Conservation (phyloP, 2,797 vertebrate genomes). For the Gallinago solitaria region DNA sequence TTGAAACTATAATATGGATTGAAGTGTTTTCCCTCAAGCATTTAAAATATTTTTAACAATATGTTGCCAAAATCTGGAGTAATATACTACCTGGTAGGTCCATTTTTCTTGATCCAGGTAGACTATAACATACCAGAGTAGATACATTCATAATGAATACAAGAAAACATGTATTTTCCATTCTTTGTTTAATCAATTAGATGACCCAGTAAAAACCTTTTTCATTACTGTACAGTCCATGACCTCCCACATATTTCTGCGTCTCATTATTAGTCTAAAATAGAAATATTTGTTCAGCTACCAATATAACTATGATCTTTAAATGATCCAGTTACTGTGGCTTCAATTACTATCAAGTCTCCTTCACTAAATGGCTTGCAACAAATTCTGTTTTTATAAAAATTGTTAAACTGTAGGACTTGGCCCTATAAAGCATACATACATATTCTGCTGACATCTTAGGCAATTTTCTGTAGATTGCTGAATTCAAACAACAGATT, state of each 20-base stretch:
- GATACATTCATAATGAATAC: background rate
- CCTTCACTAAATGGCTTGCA: background rate
- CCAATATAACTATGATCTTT: background rate
- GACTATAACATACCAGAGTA: background rate
- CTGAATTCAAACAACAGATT: background rate
- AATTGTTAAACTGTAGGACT: background rate
- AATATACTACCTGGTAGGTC: fast-evolving
- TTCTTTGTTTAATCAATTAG: background rate
- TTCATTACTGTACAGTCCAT: background rate
- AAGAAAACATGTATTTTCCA: background rate
- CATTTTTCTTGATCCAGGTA: background rate
- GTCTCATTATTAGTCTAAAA: background rate
- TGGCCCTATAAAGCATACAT: background rate
- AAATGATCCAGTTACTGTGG: background rate
- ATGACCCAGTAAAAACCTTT: background rate
- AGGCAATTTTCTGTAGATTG: background rate
- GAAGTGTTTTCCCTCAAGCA: background rate
- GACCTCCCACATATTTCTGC: background rate
- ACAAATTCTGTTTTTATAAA: background rate
- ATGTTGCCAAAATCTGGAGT: background rate
- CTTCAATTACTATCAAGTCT: background rate
- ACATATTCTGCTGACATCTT: too few relatives aligned
- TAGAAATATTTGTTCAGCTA: background rate
- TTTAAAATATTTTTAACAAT: background rate
- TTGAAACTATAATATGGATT: background rate